Base-by-base conservation (phyloP, 2,888 invertebrate species). In the Agrotis clavis region DNA sequence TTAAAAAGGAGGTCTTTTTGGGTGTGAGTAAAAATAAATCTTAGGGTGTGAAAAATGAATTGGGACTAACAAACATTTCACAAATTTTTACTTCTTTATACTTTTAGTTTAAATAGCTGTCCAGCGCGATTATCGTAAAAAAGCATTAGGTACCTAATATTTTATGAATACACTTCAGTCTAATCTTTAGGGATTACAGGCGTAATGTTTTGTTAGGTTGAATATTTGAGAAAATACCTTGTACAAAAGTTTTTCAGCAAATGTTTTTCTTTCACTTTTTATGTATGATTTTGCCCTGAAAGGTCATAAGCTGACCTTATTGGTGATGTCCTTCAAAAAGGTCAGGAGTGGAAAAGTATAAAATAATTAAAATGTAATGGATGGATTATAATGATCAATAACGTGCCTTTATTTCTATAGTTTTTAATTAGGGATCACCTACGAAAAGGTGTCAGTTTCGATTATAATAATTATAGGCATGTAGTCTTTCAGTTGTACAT, bases 191-290 rank as follows among this genome's bases (percentile, higher is more conserved):
- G n/a, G 30, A 56, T 56, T n/a, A n/a, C 30, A 56, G 2, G 56
- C n/a, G 9, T 5, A 30, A 30, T 30, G 11, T 56, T 56, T 30
- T 62, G n/a, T 54, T 41, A 47, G 19, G 45, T 67, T 53, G 21
- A 71, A 64, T 60, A 61, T 59, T 61, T 7, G 47, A 48, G 19
- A 1, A 9, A n/a, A 16, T 14, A 19, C 25, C 59, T 65, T 13
- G 18, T 59, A 16, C 3, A 16, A 30, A 9, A 30, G 16, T 30
- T 50, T 68, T 13, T 4, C 21, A 35, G 11, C 18, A 11, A n/a
- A 3, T 16, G n/a, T 51, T 51, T 50, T 63, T n/a, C 30, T n/a
- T 56, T 18, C 56, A n/a, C 18, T 50, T 45, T 19, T 0, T 14
- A 21, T 6, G 14, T 16, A n/a, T 19, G n/a, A 30, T 35, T 19